phyloP scores from a whole-genome alignment of 2,888 invertebrate genomes.

The Drosophila flavopinicola region DNA sequence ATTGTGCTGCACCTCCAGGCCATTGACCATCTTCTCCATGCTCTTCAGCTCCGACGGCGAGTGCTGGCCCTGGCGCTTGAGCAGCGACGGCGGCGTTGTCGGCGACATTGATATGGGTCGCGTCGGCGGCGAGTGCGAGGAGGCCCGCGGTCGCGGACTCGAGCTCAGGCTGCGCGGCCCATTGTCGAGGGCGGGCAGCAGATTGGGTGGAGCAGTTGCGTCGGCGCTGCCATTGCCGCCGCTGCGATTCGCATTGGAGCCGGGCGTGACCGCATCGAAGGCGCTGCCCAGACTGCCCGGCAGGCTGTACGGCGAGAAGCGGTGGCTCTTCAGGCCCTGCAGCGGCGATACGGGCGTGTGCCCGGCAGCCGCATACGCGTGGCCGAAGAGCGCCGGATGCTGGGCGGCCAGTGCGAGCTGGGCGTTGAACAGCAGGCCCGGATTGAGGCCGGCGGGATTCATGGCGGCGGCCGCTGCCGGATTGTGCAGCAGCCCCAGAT shows the following conservation, averaged over 20 bases:
- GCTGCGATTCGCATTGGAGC: conserved; percentile 85
- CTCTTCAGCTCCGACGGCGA: conserved; percentile 92
- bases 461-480: conserved; percentile 86
- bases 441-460: conserved; percentile 88
- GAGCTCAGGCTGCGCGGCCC: conserved; percentile 84
- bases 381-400: conserved; percentile 91
- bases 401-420: conserved; percentile 94
- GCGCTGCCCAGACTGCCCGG: conserved; percentile 92
- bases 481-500: conserved; percentile 87
- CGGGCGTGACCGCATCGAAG: conserved; percentile 95
- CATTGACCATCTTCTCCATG: conserved; percentile 99
- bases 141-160: conserved; percentile 84
- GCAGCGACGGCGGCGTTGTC: conserved; percentile 84
- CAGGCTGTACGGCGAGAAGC: conserved; percentile 95
- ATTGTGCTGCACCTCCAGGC: conserved; percentile 92
- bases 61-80: conserved; percentile 81
- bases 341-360: conserved; percentile 89
- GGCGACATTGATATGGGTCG: conserved; percentile 85
- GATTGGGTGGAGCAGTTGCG: conserved; percentile 56
- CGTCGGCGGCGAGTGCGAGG: conserved; percentile 84
- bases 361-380: conserved; percentile 86
- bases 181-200: conserved; percentile 74
- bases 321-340: conserved; percentile 89
- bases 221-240: conserved; percentile 52
- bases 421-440: conserved; percentile 94